Evolutionary conservation across 2,888 invertebrate species (phyloP).

Genomic region (Melanotus villosus): DNA sequence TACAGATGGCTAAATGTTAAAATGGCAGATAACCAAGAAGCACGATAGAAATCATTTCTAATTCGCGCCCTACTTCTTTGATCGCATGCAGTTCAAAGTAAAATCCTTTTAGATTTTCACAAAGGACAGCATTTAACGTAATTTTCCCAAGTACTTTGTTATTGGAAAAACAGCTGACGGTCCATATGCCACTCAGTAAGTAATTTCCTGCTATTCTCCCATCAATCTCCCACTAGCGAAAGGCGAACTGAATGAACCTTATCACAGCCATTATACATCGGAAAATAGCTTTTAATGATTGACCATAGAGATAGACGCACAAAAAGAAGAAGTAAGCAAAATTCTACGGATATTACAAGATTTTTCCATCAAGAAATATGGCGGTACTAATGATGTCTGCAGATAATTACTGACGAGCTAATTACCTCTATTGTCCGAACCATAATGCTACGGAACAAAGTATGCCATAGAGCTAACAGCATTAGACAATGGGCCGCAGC

Average conservation of each 20-base stretch:
- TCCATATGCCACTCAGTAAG: too few species aligned
- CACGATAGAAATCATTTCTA: too few species aligned
- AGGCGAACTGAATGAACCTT: background rate
- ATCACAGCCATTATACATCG: background rate
- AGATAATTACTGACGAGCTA: slow-evolving; percentile 41
- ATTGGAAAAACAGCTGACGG: too few species aligned
- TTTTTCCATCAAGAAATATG: slow-evolving; percentile 23
- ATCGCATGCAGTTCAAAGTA: too few species aligned
- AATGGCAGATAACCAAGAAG: background rate
- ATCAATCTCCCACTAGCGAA: too few species aligned
- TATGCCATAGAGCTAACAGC: slow-evolving; percentile 29
- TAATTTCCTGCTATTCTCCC: too few species aligned
- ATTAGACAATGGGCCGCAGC: slow-evolving; percentile 29
- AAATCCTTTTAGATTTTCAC: too few species aligned
- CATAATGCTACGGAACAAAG: slow-evolving; percentile 34
- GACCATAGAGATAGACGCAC: background rate
- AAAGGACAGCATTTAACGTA: too few species aligned
- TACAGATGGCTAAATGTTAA: background rate
- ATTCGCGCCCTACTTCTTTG: too few species aligned
- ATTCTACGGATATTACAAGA: slow-evolving; percentile 15
- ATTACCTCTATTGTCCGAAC: slow-evolving; percentile 36
- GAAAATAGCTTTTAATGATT: background rate
- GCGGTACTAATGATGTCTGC: slow-evolving; percentile 33
- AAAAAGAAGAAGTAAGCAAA: slow-evolving; percentile 20
- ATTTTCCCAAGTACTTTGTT: too few species aligned